phyloP scores from a whole-genome alignment of 2,797 vertebrate genomes.

The Gambusia yucatana region DNA sequence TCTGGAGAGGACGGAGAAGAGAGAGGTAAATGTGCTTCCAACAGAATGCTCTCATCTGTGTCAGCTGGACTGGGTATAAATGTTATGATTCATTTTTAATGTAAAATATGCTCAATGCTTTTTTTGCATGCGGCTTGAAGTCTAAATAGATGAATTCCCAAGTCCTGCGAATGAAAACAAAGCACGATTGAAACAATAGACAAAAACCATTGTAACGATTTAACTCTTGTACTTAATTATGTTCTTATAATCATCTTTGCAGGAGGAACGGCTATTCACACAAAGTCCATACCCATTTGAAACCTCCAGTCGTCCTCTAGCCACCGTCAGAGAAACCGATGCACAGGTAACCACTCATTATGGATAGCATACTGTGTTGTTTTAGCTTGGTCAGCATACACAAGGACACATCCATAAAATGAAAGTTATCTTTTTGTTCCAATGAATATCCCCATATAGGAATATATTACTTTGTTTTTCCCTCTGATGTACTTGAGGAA shows the following conservation, averaged over 20 bases:
- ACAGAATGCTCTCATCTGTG: slow-evolving; percentile 26
- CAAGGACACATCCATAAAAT: slow-evolving; percentile 10
- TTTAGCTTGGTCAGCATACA: neutral
- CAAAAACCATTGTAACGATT: slow-evolving; percentile 22
- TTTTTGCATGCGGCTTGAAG: slow-evolving; percentile 34
- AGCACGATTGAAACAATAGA: slow-evolving; percentile 5
- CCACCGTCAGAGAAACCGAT: slow-evolving; percentile 23
- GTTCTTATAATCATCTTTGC: slow-evolving; percentile 27
- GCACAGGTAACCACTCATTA: slow-evolving; percentile 35
- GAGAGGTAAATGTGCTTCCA: slow-evolving; percentile 48
- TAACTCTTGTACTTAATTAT: slow-evolving; percentile 17
- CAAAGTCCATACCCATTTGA: slow-evolving; percentile 23
- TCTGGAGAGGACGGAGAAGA: slow-evolving; percentile 31
- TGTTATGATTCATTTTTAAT: slow-evolving; percentile 32
- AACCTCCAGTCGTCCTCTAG: slow-evolving; percentile 21
- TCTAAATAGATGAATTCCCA: slow-evolving; percentile 36
- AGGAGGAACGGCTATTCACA: slow-evolving; percentile 43
- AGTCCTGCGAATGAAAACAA: slow-evolving; percentile 25
- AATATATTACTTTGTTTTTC: slow-evolving; percentile 3
- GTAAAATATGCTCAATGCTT: slow-evolving; percentile 11
- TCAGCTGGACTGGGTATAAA: slow-evolving; percentile 15
- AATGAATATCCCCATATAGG: neutral
- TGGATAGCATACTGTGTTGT: slow-evolving; percentile 4
- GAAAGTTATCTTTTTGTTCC: neutral
- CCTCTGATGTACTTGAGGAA: neutral